These are phyloP conservation scores for Galerucella pusilla DNA, from an alignment of 2,888 invertebrate genomes.

Conservation along the genomic window DNA sequence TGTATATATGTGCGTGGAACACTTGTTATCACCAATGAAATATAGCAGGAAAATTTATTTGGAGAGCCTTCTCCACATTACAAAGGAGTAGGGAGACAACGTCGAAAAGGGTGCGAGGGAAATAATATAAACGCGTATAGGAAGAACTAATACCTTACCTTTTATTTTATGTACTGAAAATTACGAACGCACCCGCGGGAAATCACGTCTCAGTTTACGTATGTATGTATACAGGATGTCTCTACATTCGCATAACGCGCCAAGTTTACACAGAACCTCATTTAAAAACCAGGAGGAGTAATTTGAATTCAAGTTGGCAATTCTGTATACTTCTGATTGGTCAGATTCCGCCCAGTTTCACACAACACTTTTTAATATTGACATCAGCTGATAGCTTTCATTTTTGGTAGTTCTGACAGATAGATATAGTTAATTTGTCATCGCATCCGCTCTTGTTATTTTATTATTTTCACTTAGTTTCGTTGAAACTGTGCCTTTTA, in stretches of 20 bases:
- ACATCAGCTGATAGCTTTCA: no score
- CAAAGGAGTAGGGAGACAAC: conserved; percentile 10
- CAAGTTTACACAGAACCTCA: no score
- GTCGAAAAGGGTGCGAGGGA: neutral
- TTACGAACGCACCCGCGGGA: conserved; percentile 52
- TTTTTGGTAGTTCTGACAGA: no score
- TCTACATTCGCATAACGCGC: neutral
- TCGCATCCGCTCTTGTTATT: no score
- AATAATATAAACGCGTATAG: conserved; percentile 14
- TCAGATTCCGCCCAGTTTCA: no score
- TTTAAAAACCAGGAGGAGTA: no score
- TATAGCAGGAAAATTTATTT: conserved; percentile 22
- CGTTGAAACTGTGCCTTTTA: no score
- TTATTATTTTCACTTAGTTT: no score
- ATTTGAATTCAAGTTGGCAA: no score
- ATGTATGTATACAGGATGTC: neutral
- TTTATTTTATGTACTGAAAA: conserved; percentile 39
- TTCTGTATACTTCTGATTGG: no score
- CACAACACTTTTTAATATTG: no score
- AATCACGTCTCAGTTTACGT: conserved; percentile 56
- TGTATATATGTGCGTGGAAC: conserved; percentile 17
- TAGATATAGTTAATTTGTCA: no score
- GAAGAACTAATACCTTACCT: conserved; percentile 31
- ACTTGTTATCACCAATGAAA: conserved; percentile 27
- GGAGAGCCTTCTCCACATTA: conserved; percentile 10